Conservation (phyloP, 2,797 vertebrate genomes). For the Strix occidentalis region DNA sequence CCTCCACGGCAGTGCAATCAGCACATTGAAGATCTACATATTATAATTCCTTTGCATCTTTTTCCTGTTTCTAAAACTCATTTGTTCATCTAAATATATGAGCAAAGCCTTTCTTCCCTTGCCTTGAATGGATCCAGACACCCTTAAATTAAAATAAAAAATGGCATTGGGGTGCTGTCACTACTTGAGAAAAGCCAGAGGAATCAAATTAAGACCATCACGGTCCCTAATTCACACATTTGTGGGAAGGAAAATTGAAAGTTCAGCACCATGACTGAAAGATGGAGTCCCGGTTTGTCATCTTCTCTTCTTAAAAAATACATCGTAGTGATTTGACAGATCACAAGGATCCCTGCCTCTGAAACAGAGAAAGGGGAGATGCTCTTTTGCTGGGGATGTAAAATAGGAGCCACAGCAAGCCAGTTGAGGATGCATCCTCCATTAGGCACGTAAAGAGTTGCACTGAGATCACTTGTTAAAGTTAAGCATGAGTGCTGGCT, state of each 20-base stretch:
- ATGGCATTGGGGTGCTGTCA: conserved; percentile 31
- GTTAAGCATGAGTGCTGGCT: not conserved
- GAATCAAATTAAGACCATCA: conserved; percentile 38
- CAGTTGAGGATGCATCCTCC: not conserved
- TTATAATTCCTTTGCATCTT: not conserved
- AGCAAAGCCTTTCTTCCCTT: not conserved
- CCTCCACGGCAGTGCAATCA: not conserved
- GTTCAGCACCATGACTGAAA: conserved; percentile 26
- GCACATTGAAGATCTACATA: not conserved
- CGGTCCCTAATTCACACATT: conserved; percentile 14
- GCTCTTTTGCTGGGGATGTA: not conserved
- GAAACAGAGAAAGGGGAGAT: not conserved
- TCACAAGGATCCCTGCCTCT: not conserved
- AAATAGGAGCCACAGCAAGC: not conserved
- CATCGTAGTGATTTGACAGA: not conserved
- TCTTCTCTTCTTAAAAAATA: conserved; percentile 24
- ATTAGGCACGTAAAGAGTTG: not conserved
- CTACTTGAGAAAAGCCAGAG: conserved; percentile 59
- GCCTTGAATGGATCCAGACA: not conserved
- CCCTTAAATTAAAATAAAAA: conserved; percentile 48
- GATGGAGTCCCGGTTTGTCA: conserved; percentile 16
- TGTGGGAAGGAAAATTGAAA: conserved; percentile 40
- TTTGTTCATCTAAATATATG: conserved; percentile 5
- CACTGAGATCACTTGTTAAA: not conserved
- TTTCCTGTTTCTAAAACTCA: conserved; percentile 26